These are phyloP conservation scores for Clanis bilineata DNA, from an alignment of 2,888 invertebrate species.

Conservation along the genomic window DNA sequence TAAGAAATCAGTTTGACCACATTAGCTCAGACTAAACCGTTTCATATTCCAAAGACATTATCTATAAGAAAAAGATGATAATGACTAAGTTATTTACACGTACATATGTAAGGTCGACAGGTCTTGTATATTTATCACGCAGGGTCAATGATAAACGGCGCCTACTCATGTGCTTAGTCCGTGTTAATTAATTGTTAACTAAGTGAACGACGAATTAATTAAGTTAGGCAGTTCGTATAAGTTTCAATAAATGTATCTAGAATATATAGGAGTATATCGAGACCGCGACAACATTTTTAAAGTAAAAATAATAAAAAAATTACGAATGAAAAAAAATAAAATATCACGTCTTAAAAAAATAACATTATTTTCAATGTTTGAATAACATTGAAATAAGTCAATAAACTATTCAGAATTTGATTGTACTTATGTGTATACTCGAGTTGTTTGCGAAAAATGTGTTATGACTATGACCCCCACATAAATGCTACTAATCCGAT, in stretches of 20 bases:
- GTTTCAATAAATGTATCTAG: no score
- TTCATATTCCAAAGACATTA: background rate
- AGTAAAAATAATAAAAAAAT: no score
- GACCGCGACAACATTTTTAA: no score
- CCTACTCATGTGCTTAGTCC: slow-evolving; percentile 4
- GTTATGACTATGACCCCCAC: background rate
- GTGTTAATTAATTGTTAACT: background rate
- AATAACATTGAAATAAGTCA: no score
- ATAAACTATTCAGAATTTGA: no score
- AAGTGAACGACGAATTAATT: background rate
- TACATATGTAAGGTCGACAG: background rate
- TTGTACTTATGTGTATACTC: no score
- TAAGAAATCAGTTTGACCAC: no score
- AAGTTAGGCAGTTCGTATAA: background rate
- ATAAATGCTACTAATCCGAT: background rate
- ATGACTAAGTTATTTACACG: background rate
- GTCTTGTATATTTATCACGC: background rate
- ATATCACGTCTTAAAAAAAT: no score
- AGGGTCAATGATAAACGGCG: background rate
- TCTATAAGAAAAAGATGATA: background rate
- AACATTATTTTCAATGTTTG: no score
- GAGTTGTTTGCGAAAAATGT: no score
- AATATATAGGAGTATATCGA: no score
- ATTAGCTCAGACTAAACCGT: background rate
- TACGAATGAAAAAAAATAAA: no score